Conservation (phyloP, 1,140 invertebrate species). For the Philopotamus ludificatus region DNA sequence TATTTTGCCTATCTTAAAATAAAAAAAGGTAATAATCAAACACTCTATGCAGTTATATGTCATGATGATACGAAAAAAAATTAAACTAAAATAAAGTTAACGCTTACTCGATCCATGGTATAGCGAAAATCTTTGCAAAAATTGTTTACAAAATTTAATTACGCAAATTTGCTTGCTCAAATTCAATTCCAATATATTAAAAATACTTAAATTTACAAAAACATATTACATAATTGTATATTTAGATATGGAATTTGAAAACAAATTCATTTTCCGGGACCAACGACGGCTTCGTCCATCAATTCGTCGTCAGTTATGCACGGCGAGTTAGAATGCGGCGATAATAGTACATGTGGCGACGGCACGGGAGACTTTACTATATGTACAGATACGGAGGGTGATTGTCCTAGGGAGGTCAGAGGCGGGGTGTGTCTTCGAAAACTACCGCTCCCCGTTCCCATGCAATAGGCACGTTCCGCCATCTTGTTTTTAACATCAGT, state of each 20-base stretch:
- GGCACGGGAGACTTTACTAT: constrained; percentile 77
- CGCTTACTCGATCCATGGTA: not conserved
- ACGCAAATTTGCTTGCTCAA: not conserved
- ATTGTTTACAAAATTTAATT: not conserved
- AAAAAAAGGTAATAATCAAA: not conserved
- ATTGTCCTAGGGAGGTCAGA: constrained; percentile 55
- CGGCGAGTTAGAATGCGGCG: constrained; percentile 75
- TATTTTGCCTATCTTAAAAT: not conserved
- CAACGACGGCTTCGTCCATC: constrained; percentile 83
- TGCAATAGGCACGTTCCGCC: constrained; percentile 40
- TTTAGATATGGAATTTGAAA: not conserved
- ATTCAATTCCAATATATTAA: not conserved
- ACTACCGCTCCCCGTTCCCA: constrained; percentile 50
- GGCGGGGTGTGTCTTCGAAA: constrained; percentile 58
- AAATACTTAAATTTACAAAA: not conserved
- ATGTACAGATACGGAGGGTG: constrained; percentile 72
- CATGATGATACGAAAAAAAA: constrained; percentile 9
- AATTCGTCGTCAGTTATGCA: constrained; percentile 85
- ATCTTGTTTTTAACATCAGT: constrained; percentile 37
- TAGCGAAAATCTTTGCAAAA: not conserved
- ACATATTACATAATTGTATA: not conserved
- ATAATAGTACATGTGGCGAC: constrained; percentile 65
- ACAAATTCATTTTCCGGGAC: constrained; percentile 57
- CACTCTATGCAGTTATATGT: constrained; percentile 14
- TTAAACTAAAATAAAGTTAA: not conserved